A percentile compares a stretch with the other conserved stretches of the same genome.
phyloP scores from a whole-genome alignment of 2,888 invertebrate species.

The Tipula confusa region DNA sequence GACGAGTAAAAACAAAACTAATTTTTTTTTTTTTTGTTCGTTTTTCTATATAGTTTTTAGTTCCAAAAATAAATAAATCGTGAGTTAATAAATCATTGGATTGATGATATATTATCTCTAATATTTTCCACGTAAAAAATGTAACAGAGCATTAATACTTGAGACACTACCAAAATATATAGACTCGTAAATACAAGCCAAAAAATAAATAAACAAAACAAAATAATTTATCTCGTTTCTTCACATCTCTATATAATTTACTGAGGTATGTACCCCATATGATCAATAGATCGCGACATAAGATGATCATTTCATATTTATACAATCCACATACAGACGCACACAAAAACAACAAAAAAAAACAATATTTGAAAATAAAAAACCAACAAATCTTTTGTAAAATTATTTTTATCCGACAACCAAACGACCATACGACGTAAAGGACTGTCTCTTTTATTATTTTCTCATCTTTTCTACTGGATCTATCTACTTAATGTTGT shows the following conservation, averaged over 20 bases:
- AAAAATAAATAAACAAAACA: not conserved
- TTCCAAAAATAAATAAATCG: constrained; percentile 20
- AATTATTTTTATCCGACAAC: constrained; percentile 25
- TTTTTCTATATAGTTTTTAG: no score
- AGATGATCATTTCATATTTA: constrained; percentile 20
- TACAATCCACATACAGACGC: not conserved
- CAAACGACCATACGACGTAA: constrained; percentile 1
- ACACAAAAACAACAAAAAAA: no score
- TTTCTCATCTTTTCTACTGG: not conserved
- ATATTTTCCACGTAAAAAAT: constrained; percentile 21
- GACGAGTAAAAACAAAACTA: not conserved
- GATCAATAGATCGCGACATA: constrained; percentile 25
- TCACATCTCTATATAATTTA: not conserved
- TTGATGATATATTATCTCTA: constrained; percentile 25
- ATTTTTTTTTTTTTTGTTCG: no score
- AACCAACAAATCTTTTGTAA: constrained; percentile 14
- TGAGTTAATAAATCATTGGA: constrained; percentile 20
- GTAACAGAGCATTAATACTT: constrained; percentile 20
- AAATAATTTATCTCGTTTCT: not conserved
- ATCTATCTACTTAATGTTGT: constrained; percentile 25
- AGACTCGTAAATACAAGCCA: constrained; percentile 20
- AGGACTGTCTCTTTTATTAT: constrained; percentile 3
- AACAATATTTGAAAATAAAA: not conserved
- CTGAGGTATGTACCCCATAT: constrained; percentile 12
- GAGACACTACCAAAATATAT: not conserved